Base-by-base conservation (phyloP, 2,113 vertebrate genomes). In the Otolemur garnettii region DNA sequence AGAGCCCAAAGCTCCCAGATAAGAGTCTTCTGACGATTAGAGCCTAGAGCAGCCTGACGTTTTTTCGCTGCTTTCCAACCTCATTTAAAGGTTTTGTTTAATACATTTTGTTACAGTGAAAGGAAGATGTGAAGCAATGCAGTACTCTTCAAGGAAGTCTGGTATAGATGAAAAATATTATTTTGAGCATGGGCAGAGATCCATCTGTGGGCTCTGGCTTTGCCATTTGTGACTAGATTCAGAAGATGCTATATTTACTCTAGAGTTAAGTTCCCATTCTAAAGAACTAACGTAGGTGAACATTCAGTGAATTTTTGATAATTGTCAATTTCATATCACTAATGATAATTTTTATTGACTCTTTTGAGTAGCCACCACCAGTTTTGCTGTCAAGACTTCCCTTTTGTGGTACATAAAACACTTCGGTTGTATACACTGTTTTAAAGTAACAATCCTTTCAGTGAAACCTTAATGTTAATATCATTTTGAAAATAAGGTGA, bases 121-220 rank as follows among this genome's bases (percentile, higher is more conserved):
- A 97, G 86, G 57, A 97, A 97, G 87, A 24, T 83, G 33, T 95
- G 91, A 98, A 96, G 90, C 79, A 91, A 50, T 84, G 84, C 35
- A 53, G 79, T 96, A 88, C 38, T 97, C n/a, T 95, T 95, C 97
- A 79, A 91, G 93, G 94, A 98, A 97, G 93, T 95, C 86, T 88
- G 90, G 71, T 68, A 93, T 96, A 83, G 88, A 98, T 98, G 98
- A 98, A 79, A 97, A 98, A 97, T 98, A 98, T 95, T 98, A 98
- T 98, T 98, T 98, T 95, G 98, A 99, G 82, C 93, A 95, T 75
- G 77, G 89, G 98, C 77, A 86, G 97, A 97, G 98, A 81, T 89
- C 69, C 42, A 87, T 59, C 77, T 87, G 42, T 93, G 74, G 93
- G 28, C 88, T 95, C 66, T 95, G 82, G 60, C 55, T 95, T 97